Evolutionary conservation across 2,113 vertebrate species (phyloP), one percentile per base, ranked within the genome.

Genomic region (Sterna hirundo): DNA sequence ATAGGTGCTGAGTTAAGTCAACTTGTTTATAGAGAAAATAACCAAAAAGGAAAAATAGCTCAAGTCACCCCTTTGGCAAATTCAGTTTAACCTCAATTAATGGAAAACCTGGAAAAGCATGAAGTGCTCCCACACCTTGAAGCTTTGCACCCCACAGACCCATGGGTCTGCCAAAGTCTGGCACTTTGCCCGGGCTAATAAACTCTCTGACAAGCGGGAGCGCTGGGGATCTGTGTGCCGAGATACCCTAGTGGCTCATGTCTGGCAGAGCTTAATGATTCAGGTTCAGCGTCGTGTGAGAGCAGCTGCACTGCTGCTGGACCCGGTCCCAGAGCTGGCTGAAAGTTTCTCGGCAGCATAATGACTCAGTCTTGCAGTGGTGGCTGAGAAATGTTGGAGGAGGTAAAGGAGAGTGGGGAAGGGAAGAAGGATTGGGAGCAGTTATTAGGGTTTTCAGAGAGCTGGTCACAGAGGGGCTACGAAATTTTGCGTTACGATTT

Each of bases 231-330:
- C 82, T 77, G 71, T 87, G 78, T 92, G 87, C 88, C 2, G 84
- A 97, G 96, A 90, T 93, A 93, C 96, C 92, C 94, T 72, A 58
- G 93, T 85, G 92, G 96, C 66, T 96, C 87, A 54, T 74, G 93
- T 94, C 94, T 96, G 94, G 92, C 92, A 83, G 75, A 91, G 66
- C 87, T 94, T 87, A 96, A 93, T 90, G 94, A 94, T 82, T 95
- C 90, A 91, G 90, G 94, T 91, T 96, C 74, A 88, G 92, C 93
- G 65, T 93, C 75, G 54, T 96, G 96, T 95, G 90, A 93, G 90
- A 94, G 91, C 96, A 97, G 95, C 96, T 96, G 94, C 74, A 38
- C 82, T 79, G 83, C 78, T 83, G 90, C 93, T 96, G 96, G 96
- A 96, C 75, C 40, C 1, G 6, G 44, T 95, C 96, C 96, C 94